Evolutionary conservation across 2,113 vertebrate species (phyloP).

Genomic region (Abramis brama): DNA sequence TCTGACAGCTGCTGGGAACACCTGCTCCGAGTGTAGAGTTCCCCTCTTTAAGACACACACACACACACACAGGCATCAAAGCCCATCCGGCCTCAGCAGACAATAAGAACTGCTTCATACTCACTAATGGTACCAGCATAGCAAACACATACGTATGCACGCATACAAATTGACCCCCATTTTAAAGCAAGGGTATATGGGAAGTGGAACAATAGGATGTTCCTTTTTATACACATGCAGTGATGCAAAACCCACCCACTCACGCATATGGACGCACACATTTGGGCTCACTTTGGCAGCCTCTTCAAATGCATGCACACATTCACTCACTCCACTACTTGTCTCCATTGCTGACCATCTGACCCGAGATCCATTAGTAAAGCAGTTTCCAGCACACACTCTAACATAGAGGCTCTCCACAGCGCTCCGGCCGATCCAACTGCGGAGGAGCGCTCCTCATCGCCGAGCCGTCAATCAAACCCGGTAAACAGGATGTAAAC

Average conservation of each 20-base stretch:
- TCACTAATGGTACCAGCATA: slow-evolving; percentile 72
- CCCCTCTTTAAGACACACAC: slow-evolving; percentile 44
- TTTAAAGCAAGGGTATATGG: slow-evolving; percentile 49
- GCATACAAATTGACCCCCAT: slow-evolving; percentile 36
- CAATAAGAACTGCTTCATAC: slow-evolving; percentile 72
- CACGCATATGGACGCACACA: slow-evolving; percentile 28
- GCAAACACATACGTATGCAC: slow-evolving; percentile 46
- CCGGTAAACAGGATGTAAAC: slow-evolving; percentile 71
- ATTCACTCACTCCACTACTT: neutral
- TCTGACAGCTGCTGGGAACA: slow-evolving; percentile 55
- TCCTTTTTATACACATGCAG: slow-evolving; percentile 24
- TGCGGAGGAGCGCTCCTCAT: slow-evolving; percentile 42
- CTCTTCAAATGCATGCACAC: slow-evolving; percentile 32
- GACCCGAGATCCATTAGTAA: slow-evolving; percentile 60
- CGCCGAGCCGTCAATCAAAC: slow-evolving; percentile 64
- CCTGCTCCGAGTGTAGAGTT: slow-evolving; percentile 52
- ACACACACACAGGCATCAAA: slow-evolving; percentile 65
- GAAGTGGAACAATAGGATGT: slow-evolving; percentile 47
- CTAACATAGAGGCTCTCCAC: slow-evolving; percentile 1
- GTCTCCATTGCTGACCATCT: slow-evolving; percentile 52
- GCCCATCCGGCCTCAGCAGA: slow-evolving; percentile 64
- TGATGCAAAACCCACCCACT: slow-evolving; percentile 37
- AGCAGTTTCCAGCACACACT: slow-evolving; percentile 14
- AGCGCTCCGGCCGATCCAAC: neutral
- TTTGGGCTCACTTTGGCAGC: slow-evolving; percentile 25